Percentiles rank a stretch among this genome's conserved stretches.
phyloP scores from a whole-genome alignment of 2,888 invertebrate genomes.

The Phalera bucephala region DNA sequence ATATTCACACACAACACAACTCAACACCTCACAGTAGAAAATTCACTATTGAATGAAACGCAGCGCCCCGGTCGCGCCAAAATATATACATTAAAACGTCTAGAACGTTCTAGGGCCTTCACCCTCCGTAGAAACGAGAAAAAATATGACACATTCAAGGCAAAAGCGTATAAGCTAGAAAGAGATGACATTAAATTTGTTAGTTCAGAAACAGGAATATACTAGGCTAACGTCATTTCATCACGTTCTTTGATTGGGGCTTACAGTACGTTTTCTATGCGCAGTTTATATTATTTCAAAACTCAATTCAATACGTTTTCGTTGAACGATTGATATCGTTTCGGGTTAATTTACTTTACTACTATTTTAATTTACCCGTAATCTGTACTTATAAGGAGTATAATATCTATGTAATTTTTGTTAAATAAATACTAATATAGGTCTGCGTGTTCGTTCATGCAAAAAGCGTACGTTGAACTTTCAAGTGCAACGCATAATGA shows the following conservation, averaged over 20 bases:
- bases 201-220: conserved; percentile 52
- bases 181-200: conserved; percentile 71
- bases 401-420: no score
- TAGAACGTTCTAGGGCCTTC: conserved; percentile 86
- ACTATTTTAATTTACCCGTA: no score
- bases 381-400: no score
- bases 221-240: conserved; percentile 48
- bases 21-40: conserved; percentile 66
- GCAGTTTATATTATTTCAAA: no score
- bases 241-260: conserved; percentile 21
- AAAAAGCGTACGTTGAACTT: no score
- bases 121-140: conserved; percentile 53
- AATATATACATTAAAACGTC: conserved; percentile 86
- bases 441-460: no score
- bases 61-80: conserved; percentile 80
- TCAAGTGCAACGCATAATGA: no score
- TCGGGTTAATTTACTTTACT: no score
- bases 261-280: conserved; percentile 32
- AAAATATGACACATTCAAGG: conserved; percentile 32
- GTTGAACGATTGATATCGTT: no score
- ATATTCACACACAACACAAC: conserved; percentile 64
- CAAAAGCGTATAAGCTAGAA: conserved; percentile 34
- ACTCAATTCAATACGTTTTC: no score
- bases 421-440: no score
- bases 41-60: conserved; percentile 80